Base-by-base conservation (phyloP, 1,140 invertebrate genomes). In the Rhopalosiphum maidis region DNA sequence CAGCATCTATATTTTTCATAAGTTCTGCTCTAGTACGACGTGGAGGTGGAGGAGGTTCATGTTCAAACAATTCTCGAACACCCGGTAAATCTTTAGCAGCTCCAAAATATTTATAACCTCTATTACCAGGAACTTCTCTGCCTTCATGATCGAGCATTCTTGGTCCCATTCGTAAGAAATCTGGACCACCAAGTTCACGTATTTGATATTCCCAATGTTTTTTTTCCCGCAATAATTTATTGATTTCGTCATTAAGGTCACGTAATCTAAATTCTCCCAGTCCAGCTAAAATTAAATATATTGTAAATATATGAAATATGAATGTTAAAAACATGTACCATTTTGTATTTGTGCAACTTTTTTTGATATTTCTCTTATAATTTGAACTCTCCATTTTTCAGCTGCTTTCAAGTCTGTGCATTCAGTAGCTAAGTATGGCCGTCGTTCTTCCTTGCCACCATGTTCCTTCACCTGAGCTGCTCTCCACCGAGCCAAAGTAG, bases 341-440 rank as follows among this genome's bases (percentile, higher is more conserved):
- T 99, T 99, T 95, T 99, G 99, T 95, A 99, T 99, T 95, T 99
- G 98, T 35, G 99, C 97, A n/a, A 99, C 99, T 96, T 99, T 99
- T 95, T 99, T 98, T 0, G 99, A 98, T 77, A 99, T 98, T 96
- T 99, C 99, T 94, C 99, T 96, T 90, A 99, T 99, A 93, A 99
- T 99, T 95, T 99, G 98, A 95, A 98, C 96, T 94, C 99, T 96
- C 97, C 98, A 99, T 96, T 99, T 99, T 95, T 99, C 98, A 90
- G 98, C 98, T 95, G 98, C 97, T 88, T 96, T 96, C 23, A 99
- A 95, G 95, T 98, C 98, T 94, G 97, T 97, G 95, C 99, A 99
- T 94, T 99, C 98, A 2, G 98, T 98, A 1, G 99, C 99, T 60
- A 99, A 95, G 95, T 98, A 99, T 0, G 99, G 99, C 90, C 99